Conservation (phyloP, 2,888 invertebrate species). For the Xanthia togata region DNA sequence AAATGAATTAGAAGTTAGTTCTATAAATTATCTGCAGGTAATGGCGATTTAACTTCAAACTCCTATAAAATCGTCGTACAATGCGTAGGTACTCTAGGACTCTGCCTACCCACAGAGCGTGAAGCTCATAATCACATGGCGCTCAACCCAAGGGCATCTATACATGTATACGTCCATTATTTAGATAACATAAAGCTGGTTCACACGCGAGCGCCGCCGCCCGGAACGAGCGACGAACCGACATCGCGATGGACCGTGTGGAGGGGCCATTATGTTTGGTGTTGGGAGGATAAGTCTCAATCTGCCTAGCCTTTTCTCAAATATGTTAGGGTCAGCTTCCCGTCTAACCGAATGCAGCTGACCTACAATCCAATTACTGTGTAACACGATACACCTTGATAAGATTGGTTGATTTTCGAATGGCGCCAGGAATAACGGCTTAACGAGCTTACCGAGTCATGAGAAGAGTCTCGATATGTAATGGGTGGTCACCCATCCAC, state of each 20-base stretch:
- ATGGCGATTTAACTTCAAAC: too few relatives aligned
- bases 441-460: too few relatives aligned
- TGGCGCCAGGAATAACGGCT: too few relatives aligned
- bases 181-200: conserved; percentile 62
- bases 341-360: neutral
- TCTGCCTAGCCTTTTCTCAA: too few relatives aligned
- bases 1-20: too few relatives aligned
- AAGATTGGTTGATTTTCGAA: too few relatives aligned
- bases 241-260: conserved; percentile 54
- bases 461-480: too few relatives aligned
- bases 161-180: conserved; percentile 47
- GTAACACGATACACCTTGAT: too few relatives aligned
- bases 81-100: neutral
- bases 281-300: conserved; percentile 26
- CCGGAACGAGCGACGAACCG: conserved; percentile 75
- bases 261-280: conserved; percentile 21
- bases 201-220: conserved; percentile 71
- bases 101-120: conserved; percentile 28
- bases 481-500: neutral
- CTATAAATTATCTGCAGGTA: too few relatives aligned
- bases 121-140: conserved; percentile 52
- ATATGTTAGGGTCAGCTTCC: neutral
- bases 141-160: conserved; percentile 43
- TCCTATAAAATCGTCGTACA: too few relatives aligned
- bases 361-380: too few relatives aligned